phyloP scores from a whole-genome alignment of 2,888 invertebrate species.

The Subacronicta megacephala region DNA sequence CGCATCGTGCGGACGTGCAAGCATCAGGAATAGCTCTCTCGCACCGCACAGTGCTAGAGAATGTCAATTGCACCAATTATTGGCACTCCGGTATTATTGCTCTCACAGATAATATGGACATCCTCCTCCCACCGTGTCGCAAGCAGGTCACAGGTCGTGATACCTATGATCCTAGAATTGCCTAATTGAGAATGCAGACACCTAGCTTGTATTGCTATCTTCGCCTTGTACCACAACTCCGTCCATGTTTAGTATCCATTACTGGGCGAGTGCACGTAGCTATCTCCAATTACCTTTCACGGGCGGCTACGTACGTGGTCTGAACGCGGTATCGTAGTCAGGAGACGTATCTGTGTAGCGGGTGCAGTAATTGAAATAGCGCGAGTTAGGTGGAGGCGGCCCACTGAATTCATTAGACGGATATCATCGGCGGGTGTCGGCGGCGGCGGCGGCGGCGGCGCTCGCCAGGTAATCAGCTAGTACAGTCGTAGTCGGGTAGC shows the following conservation, averaged over 20 bases:
- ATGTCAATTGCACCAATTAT: slow-evolving; percentile 65
- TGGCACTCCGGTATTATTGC: slow-evolving; percentile 45
- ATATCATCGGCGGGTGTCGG: slow-evolving; percentile 35
- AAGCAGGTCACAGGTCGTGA: slow-evolving; percentile 31
- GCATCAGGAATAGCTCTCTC: slow-evolving; percentile 21
- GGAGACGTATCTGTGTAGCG: slow-evolving; percentile 27
- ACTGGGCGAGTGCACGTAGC: slow-evolving; percentile 53
- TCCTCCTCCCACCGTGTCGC: slow-evolving; percentile 57
- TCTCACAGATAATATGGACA: slow-evolving; percentile 42
- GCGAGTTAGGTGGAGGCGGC: slow-evolving; percentile 43
- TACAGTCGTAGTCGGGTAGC: slow-evolving; percentile 52
- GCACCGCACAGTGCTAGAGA: slow-evolving; percentile 17
- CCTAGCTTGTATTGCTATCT: slow-evolving; percentile 34
- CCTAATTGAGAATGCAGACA: slow-evolving; percentile 66
- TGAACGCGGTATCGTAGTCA: slow-evolving; percentile 26
- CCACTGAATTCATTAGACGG: slow-evolving; percentile 58
- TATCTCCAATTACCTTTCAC: slow-evolving; percentile 48
- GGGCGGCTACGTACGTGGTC: slow-evolving; percentile 40
- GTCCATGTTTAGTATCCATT: slow-evolving; percentile 51
- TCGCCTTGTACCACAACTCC: slow-evolving; percentile 23
- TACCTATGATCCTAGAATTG: slow-evolving; percentile 55
- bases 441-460: slow-evolving; percentile 9
- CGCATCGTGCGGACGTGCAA: slow-evolving; percentile 15
- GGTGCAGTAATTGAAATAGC: slow-evolving; percentile 58
- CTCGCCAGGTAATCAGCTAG: slow-evolving; percentile 47